phyloP scores from a whole-genome alignment of 2,888 invertebrate genomes.

The Cephus runcator region DNA sequence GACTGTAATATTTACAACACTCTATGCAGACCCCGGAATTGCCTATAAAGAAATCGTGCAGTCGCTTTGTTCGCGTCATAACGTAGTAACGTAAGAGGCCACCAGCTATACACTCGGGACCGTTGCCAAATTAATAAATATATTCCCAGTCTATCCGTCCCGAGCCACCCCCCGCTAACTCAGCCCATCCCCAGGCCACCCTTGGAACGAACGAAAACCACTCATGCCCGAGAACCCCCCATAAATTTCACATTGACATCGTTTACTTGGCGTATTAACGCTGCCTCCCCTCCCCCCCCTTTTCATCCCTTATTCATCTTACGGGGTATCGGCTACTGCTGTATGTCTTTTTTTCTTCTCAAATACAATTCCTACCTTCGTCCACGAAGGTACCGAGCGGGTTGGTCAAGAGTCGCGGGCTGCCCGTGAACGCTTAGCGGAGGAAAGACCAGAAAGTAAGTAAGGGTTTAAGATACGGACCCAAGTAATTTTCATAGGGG shows the following conservation, averaged over 20 bases:
- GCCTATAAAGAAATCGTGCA: conserved; percentile 65
- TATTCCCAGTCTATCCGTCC: conserved; percentile 54
- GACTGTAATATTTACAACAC: conserved; percentile 58
- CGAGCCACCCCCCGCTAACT: not conserved
- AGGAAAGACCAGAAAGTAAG: conserved; percentile 15
- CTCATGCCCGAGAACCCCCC: conserved; percentile 28
- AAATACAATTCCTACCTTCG: no score
- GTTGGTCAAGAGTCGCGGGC: no score
- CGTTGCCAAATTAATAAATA: conserved; percentile 65
- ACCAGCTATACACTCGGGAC: conserved; percentile 56
- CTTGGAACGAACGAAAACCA: conserved; percentile 15
- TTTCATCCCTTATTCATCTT: no score
- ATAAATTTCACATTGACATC: conserved; percentile 54
- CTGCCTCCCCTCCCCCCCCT: no score
- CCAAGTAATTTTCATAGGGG: conserved; percentile 37
- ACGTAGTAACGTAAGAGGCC: conserved; percentile 61
- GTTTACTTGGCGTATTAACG: conserved; percentile 23
- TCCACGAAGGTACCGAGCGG: no score
- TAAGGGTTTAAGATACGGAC: conserved; percentile 14
- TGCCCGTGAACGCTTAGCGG: not conserved
- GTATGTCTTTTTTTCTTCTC: no score
- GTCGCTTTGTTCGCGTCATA: conserved; percentile 65
- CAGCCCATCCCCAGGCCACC: conserved; percentile 9
- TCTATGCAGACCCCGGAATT: conserved; percentile 61
- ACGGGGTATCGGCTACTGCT: no score